Evolutionary conservation across 2,113 vertebrate species (phyloP), one percentile per base, ranked within the genome.

Genomic region (Vombatus ursinus): DNA sequence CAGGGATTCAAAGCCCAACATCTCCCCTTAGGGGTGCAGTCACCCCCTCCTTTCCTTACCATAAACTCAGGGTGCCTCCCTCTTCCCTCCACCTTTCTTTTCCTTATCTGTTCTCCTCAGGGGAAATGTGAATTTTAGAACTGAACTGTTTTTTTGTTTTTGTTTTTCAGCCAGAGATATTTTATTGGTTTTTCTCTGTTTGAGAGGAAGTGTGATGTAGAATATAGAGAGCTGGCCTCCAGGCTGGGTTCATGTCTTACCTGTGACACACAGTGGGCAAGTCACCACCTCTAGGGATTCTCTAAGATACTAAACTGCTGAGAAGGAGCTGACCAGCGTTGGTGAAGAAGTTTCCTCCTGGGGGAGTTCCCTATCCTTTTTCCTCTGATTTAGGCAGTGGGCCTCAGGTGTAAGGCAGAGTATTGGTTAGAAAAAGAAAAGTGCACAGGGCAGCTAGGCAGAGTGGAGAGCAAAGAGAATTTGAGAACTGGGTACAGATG

Each of bases 341-440:
- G 52, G 52, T 31, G 26, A 31, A 61, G 57, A 31, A 31, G 28
- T 61, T 61, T 61, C 28, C 54, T 57, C 54, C 54, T 57, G 54
- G 26, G 26, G 54, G 28, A 57, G 54, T 61, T 61, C 54, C 26
- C 28, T 28, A 31, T 61, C 10, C 10, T 61, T 61, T 26, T 61
- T 61, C 54, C 28, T 61, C 9, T 61, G 10, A 31, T 61, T n/a
- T 26, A 61, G 10, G 57, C 47, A 19, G 1, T 50, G 49, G 50
- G 9, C 92, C 95, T 95, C 95, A 94, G 97, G 96, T 97, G 89
- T 91, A 96, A 93, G 51, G 89, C 92, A 50, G 96, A 93, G n/a
- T 90, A 52, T 50, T 50, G 51, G 52, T n/a, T 19, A 31, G 57
- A 61, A 61, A 31, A 61, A 61, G 57, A 31, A 61, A 61, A 61